Base-by-base conservation (phyloP, 1,140 invertebrate genomes). In the Chelonus insularis region DNA sequence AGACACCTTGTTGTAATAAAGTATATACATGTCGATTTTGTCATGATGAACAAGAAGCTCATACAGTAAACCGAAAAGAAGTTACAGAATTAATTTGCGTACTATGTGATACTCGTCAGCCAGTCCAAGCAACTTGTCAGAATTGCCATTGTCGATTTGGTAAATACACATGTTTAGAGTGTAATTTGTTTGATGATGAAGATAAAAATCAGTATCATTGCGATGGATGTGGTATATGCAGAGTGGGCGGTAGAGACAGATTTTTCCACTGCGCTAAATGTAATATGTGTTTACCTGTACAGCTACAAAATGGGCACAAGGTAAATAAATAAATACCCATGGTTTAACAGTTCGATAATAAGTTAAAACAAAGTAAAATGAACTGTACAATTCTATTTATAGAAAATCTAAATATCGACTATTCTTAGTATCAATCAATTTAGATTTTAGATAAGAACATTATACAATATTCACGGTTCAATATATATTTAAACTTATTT, bases 131-230 rank as follows among this genome's bases (percentile, higher is more conserved):
- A 1, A 86, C 86, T 54, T 93, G 91, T 73, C 83, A 87, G 65
- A 90, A 87, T 39, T 92, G 90, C 69, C 86, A 87, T 18, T 86
- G 89, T 14, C 79, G 86, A 23, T 93, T 93, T 82, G 91, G 91
- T 64, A 92, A 92, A 87, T 96, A 95, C 78, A 93, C 88, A 51
- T 96, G 93, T 71, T 79, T 88, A 4, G 88, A 92, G 57, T 96
- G 93, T 78, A 91, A 92, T 77, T 80, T 96, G n/a, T 95, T 92
- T 75, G 93, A 95, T 72, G 91, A 95, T 72, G 88, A 91, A 58
- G 91, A 94, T 67, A 94, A 92, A 73, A 85, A 88, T 69, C 93
- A 95, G 77, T 96, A 93, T 79, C 93, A 96, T 71, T 96, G 93
- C 70, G 86, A 91, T 61, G 89, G 88, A 1, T 96, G 93, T 81